These are phyloP conservation scores for Heliconius hewitsoni DNA, from an alignment of 1,140 invertebrate species.

Conservation along the genomic window DNA sequence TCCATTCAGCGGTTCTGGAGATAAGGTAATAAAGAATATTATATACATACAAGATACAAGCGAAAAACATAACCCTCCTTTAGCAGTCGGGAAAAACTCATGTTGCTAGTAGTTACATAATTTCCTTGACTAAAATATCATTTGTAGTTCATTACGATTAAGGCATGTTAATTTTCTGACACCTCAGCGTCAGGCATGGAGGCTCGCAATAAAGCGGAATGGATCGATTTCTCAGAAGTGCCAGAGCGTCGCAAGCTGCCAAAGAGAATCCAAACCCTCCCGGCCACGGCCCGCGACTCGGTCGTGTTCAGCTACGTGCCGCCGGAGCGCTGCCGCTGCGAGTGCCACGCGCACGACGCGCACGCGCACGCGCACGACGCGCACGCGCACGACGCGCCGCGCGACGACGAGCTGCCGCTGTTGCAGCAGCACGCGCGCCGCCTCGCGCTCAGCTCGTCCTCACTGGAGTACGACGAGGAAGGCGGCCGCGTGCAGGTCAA, in stretches of 20 bases:
- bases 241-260: constrained; percentile 89
- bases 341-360: constrained; percentile 85
- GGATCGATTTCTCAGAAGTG: constrained; percentile 93
- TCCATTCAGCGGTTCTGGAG: too few species aligned
- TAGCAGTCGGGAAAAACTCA: too few species aligned
- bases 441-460: constrained; percentile 42
- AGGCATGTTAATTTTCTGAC: not conserved
- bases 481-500: constrained; percentile 35
- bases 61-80: too few species aligned
- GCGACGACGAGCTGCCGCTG: constrained; percentile 60
- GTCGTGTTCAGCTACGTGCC: constrained; percentile 89
- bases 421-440: constrained; percentile 44
- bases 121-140: not conserved
- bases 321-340: constrained; percentile 91
- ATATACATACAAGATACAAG: too few species aligned
- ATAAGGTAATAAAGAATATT: too few species aligned
- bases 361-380: constrained; percentile 84
- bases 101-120: not conserved
- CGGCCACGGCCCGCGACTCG: constrained; percentile 72
- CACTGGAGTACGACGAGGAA: constrained; percentile 42
- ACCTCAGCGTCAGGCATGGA: constrained; percentile 64
- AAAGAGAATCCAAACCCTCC: constrained; percentile 90
- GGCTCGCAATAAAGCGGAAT: constrained; percentile 81
- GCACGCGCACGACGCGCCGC: constrained; percentile 77
- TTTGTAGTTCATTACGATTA: not conserved